Base-by-base conservation (phyloP, 1,140 invertebrate genomes). In the Protaetia brevitarsis region DNA sequence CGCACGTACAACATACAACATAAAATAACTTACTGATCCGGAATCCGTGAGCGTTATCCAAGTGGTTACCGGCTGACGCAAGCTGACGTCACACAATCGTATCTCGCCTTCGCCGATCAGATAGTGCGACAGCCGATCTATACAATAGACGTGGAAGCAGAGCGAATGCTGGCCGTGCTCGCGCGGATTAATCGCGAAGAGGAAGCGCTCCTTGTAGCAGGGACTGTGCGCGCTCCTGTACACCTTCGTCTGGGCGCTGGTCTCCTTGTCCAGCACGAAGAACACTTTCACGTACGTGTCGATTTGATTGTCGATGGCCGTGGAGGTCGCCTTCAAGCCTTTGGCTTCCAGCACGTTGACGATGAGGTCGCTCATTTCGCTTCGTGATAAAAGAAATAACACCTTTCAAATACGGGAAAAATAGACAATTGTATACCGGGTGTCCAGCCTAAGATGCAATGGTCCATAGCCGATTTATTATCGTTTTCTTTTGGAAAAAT, bases 261-360 rank as follows among this genome's bases (percentile, higher is more conserved):
- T 83, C 16, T 86, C 83, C 72, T 87, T 85, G 71, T 91, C 87
- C 0, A 90, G 90, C n/a, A 89, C 79, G 10, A 92, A 77, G 65
- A 87, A 89, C 37, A 91, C 88, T 67, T 88, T 85, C 29, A 91
- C 88, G 75, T 90, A 92, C 0, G 89, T 89, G 75, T 93, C 88
- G 67, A 90, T 77, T 0, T 85, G 83, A 3, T 85, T 83, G 13
- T 80, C 79, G 27, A n/a, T n/a, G n/a, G 21, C 41, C 77, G 82
- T 59, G 82, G 84, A 67, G 86, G 87, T 79, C 8, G 85, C 83
- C 16, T 87, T 75, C 21, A 93, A 79, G 62, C 91, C 89, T 71
- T 88, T 87, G 13, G 89, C 90, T 79, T 92, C 90, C 51, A 92
- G 81, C 0, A 93, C 85, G 70, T 85, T 90, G 16, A 93, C 87